These are phyloP conservation scores for Arnoldichthys spilopterus DNA, from an alignment of 2,797 vertebrate species.

Conservation along the genomic window DNA sequence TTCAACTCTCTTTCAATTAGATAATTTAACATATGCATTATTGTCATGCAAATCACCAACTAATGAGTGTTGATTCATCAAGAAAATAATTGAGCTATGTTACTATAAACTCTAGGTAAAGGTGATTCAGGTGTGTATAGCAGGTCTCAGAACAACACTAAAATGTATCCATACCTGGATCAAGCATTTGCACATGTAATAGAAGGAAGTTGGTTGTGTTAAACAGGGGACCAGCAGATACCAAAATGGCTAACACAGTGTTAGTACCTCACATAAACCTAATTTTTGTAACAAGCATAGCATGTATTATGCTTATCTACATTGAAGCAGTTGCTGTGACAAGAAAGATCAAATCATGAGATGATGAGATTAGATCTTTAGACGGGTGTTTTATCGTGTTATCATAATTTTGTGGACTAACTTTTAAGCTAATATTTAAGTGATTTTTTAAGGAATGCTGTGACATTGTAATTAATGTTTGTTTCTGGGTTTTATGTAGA, in stretches of 20 bases:
- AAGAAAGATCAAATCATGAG: neutral
- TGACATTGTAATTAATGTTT: slow-evolving; percentile 20
- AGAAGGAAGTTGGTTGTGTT: neutral
- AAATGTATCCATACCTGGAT: neutral
- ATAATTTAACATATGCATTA: neutral
- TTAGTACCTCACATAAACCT: slow-evolving; percentile 12
- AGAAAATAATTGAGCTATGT: no score
- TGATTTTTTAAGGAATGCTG: neutral
- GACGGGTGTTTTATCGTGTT: neutral
- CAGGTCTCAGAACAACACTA: neutral
- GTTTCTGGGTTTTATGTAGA: neutral
- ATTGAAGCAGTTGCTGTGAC: slow-evolving; percentile 6
- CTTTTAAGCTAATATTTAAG: slow-evolving; percentile 19
- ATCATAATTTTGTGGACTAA: neutral
- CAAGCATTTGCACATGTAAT: neutral
- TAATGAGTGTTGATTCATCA: neutral
- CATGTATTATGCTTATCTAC: neutral
- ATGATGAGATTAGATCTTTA: neutral
- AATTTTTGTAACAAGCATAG: slow-evolving; percentile 16
- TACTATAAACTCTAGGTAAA: no score
- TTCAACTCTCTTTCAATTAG: neutral
- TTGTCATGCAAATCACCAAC: neutral
- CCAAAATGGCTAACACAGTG: neutral
- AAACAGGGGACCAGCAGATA: slow-evolving; percentile 4
- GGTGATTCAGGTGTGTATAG: neutral